Conservation (phyloP, 2,113 vertebrate species). For the Hystrix cristata region DNA sequence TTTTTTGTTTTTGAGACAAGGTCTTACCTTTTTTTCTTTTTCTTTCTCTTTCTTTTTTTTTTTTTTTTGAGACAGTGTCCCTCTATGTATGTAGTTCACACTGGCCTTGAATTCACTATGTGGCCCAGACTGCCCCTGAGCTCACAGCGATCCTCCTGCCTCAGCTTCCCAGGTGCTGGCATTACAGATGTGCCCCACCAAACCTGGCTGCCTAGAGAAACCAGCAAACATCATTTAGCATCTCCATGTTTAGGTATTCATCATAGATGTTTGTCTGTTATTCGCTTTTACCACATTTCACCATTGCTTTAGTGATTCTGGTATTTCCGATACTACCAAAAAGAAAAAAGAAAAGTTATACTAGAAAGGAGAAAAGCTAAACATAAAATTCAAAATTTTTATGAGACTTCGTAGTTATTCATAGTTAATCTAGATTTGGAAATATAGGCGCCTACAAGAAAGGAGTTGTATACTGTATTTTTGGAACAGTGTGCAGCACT, state of each 20-base stretch:
- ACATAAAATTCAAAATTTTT: conserved; percentile 53
- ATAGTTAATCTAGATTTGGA: conserved; percentile 58
- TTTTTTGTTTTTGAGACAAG: not conserved
- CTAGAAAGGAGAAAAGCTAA: conserved; percentile 1
- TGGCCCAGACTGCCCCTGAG: not conserved
- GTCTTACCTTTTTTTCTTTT: not conserved
- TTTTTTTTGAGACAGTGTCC: not conserved
- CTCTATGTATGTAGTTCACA: not conserved
- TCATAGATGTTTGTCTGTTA: conserved; percentile 12
- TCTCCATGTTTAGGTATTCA: conserved; percentile 14
- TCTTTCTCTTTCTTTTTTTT: not conserved
- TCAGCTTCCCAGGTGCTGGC: not conserved
- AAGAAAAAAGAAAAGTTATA: not conserved
- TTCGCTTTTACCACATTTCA: conserved; percentile 24
- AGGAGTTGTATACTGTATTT: not conserved
- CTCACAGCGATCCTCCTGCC: not conserved
- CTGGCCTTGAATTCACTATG: not conserved
- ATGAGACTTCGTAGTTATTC: conserved; percentile 53
- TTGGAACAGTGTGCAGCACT: conserved; percentile 21
- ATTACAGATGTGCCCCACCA: not conserved
- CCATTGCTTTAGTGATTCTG: conserved; percentile 5
- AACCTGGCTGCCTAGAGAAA: not conserved
- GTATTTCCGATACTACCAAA: not conserved
- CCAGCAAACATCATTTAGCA: not conserved
- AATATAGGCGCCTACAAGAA: conserved; percentile 44